A percentile compares a stretch with the other conserved stretches of the same genome.
These are phyloP conservation scores for Oophaga sylvatica DNA, from an alignment of 2,797 vertebrate species.

Conservation along the genomic window DNA sequence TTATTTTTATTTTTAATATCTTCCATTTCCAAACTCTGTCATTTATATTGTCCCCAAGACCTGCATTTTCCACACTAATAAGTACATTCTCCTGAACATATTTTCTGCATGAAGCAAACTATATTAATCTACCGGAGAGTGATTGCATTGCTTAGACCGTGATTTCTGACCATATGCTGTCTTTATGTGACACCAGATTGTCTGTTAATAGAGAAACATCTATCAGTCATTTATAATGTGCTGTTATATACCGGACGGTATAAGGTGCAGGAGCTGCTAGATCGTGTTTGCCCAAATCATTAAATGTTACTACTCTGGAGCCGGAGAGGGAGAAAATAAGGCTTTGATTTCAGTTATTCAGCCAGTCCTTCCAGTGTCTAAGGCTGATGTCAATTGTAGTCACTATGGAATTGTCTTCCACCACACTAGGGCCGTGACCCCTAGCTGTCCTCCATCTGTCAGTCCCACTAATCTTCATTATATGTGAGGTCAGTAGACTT, in stretches of 20 bases:
- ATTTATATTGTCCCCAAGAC: constrained; percentile 12
- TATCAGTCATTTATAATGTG: constrained; percentile 15
- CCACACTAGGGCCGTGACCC: no score
- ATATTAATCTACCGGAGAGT: background rate
- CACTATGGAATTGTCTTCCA: no score
- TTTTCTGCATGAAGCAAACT: background rate
- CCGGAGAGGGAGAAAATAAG: background rate
- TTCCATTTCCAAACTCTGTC: background rate
- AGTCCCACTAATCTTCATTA: no score
- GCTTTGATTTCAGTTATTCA: background rate
- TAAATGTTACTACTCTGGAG: constrained; percentile 4
- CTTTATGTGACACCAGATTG: constrained; percentile 37
- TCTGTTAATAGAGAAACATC: constrained; percentile 20
- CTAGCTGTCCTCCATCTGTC: no score
- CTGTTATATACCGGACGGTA: background rate
- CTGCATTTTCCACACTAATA: background rate
- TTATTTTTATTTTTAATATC: constrained; percentile 13
- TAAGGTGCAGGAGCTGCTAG: background rate
- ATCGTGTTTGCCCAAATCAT: background rate
- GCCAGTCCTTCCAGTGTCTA: background rate
- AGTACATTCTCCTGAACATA: background rate
- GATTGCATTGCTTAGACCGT: background rate
- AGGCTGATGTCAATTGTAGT: background rate
- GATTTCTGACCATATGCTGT: constrained; percentile 24
- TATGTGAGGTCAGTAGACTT: no score